These are phyloP conservation scores for Mya arenaria DNA, from an alignment of 1,140 invertebrate species.

Conservation along the genomic window DNA sequence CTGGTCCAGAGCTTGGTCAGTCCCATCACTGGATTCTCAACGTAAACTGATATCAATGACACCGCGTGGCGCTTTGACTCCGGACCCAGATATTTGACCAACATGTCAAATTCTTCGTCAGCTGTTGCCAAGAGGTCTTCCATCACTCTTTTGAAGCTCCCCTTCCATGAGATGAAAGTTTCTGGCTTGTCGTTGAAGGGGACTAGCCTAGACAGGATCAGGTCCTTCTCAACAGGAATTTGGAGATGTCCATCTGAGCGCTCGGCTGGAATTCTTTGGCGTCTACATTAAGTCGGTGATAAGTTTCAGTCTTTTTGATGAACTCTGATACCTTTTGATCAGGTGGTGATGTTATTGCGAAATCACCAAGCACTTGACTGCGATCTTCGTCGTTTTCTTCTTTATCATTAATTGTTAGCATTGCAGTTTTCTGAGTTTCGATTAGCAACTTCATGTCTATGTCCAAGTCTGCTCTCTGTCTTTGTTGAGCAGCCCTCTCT, in stretches of 20 bases:
- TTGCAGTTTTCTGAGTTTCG: neutral
- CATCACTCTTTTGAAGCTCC: constrained; percentile 19
- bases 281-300: neutral
- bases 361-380: neutral
- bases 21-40: neutral
- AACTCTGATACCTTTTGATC: neutral
- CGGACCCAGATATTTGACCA: constrained; percentile 21
- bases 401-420: neutral
- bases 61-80: constrained; percentile 4
- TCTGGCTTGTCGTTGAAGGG: constrained; percentile 16
- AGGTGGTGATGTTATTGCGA: neutral
- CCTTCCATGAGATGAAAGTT: constrained; percentile 17
- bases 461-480: neutral
- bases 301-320: neutral
- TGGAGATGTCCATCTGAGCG: neutral
- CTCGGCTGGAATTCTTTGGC: neutral
- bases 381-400: constrained; percentile 7
- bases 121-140: neutral
- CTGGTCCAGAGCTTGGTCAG: neutral
- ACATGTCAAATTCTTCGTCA: constrained; percentile 19
- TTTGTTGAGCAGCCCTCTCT: neutral
- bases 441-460: neutral
- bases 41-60: neutral
- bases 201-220: neutral
- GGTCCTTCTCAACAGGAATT: constrained; percentile 13